Evolutionary conservation across 2,888 invertebrate genomes (phyloP), one percentile per base, ranked within the genome.

Genomic region (Dioctria linearis): DNA sequence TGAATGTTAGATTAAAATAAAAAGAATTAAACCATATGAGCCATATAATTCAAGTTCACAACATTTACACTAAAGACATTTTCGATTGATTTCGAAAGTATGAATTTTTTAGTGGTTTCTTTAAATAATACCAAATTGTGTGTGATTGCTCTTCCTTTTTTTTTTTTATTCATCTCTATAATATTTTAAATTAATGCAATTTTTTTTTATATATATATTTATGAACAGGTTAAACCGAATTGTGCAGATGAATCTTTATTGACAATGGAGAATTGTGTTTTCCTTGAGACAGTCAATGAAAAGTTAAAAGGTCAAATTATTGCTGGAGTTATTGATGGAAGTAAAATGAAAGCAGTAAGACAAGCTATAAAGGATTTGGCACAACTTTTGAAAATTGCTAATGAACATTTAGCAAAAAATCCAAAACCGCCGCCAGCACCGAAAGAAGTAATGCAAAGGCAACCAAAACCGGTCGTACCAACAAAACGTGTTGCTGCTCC

Each of bases 291-390:
- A 0, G 86, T 86, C 1, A 86, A 86, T 67, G 88, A 87, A 81
- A 88, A 88, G 78, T 84, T 88, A 40, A 88, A 86, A 65, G 88
- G 95, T 57, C 93, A 94, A 69, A 86, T 93, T 81, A 91, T 94
- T 84, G 94, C 95, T 6, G 93, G 93, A 49, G 91, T 94, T 80
- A 90, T 91, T 82, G 86, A 90, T 43, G 83, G 86, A 79, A 84
- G 87, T 42, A 94, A 94, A 66, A 92, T 93, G 78, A 90, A 91
- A 69, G 93, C 95, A 39, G 92, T 93, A 78, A 93, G 94, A 83
- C 91, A 91, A 80, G 94, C 94, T 39, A 92, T 95, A 71, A 91
- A 92, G 83, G 93, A 94, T 85, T 93, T 93, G 80, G 94, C 94
- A 59, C 91, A 92, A 84, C 88, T 95, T 83, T 88, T 95, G 84